phyloP scores from a whole-genome alignment of 2,113 vertebrate genomes.

The Upupa epops region DNA sequence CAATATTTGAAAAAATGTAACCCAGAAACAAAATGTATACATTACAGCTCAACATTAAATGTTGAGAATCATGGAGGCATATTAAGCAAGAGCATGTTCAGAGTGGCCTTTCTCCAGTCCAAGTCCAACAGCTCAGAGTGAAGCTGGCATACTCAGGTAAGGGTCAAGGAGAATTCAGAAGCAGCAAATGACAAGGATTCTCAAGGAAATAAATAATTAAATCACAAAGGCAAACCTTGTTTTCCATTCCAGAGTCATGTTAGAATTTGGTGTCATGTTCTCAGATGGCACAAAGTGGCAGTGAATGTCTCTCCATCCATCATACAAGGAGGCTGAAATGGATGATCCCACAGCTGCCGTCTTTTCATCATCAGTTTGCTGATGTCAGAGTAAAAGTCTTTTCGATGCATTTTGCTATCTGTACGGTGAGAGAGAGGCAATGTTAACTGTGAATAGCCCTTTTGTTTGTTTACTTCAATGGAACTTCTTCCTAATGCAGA shows the following conservation, averaged over 20 bases:
- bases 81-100: constrained; percentile 77
- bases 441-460: not conserved
- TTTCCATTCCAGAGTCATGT: constrained; percentile 86
- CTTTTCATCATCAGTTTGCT: constrained; percentile 68
- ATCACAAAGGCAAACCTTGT: constrained; percentile 83
- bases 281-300: constrained; percentile 71
- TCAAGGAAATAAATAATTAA: constrained; percentile 84
- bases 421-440: not conserved
- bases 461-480: not conserved
- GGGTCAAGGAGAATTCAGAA: constrained; percentile 86
- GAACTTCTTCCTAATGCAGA: not conserved
- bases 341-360: constrained; percentile 54
- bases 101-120: constrained; percentile 87
- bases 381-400: not conserved
- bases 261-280: constrained; percentile 58
- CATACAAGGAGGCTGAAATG: constrained; percentile 64
- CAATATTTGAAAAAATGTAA: not conserved
- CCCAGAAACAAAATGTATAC: not conserved
- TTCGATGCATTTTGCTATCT: constrained; percentile 55
- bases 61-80: no score
- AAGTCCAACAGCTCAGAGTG: constrained; percentile 83
- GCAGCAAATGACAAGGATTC: constrained; percentile 83
- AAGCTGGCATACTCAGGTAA: constrained; percentile 84
- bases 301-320: constrained; percentile 80
- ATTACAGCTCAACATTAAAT: no score